phyloP scores from a whole-genome alignment of 2,113 vertebrate species.

The Oreochromis niloticus region DNA sequence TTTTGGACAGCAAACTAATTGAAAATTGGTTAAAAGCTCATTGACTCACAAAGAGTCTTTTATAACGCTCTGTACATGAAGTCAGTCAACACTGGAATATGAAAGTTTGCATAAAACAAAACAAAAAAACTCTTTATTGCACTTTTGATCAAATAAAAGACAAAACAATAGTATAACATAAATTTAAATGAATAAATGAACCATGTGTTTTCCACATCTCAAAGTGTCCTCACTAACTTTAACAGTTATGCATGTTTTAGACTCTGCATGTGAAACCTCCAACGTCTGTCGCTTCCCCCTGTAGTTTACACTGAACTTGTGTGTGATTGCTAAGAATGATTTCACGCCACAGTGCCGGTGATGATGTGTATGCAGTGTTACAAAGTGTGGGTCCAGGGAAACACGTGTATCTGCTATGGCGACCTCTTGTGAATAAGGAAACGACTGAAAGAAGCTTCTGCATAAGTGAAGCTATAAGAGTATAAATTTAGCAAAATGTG shows the following conservation, averaged over 20 bases:
- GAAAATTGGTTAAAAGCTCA: too few relatives aligned
- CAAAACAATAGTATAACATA: rapidly evolving
- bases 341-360: neutral
- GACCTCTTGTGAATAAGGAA: neutral
- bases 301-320: neutral
- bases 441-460: neutral
- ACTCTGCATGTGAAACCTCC: neutral
- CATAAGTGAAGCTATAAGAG: neutral
- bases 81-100: too few relatives aligned
- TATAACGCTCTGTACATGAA: too few relatives aligned
- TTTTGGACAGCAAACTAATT: too few relatives aligned
- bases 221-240: neutral
- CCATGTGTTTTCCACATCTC: neutral
- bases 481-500: neutral
- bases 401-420: neutral
- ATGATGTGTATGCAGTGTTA: neutral
- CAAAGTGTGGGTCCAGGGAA: neutral
- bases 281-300: rapidly evolving
- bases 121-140: neutral
- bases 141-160: neutral
- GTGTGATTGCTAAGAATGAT: neutral
- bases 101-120: neutral
- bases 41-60: too few relatives aligned
- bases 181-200: neutral
- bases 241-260: neutral